Conservation (phyloP, 2,888 invertebrate species). For the Ichneumoninae sp. region DNA sequence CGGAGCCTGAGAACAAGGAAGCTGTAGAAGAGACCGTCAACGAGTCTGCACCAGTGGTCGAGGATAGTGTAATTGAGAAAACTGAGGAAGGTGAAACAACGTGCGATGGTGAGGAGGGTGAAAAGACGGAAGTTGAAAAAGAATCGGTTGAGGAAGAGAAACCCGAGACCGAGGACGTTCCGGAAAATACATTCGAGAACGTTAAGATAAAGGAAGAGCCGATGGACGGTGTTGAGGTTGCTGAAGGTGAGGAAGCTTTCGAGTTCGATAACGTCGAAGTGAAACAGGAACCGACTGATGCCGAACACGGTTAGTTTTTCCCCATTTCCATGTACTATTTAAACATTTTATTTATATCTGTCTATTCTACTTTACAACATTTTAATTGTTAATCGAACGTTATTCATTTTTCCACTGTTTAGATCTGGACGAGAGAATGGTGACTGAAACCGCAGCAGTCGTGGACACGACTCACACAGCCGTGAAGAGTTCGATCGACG, state of each 20-base stretch:
- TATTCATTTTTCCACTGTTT: slow-evolving; percentile 8
- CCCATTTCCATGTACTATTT: slow-evolving; percentile 1
- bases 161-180: slow-evolving; percentile 78
- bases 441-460: slow-evolving; percentile 81
- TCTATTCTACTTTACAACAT: background rate
- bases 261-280: slow-evolving; percentile 74
- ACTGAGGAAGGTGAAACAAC: slow-evolving; percentile 55
- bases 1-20: slow-evolving; percentile 54
- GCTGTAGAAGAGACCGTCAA: slow-evolving; percentile 64
- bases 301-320: slow-evolving; percentile 77
- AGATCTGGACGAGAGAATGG: slow-evolving; percentile 85
- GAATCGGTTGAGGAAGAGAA: slow-evolving; percentile 86
- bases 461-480: slow-evolving; percentile 86
- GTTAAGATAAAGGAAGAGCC: slow-evolving; percentile 91
- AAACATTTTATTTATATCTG: background rate
- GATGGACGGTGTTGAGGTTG: slow-evolving; percentile 83
- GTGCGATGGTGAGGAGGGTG: slow-evolving; percentile 87
- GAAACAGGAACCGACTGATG: slow-evolving; percentile 79
- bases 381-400: background rate
- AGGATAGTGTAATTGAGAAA: slow-evolving; percentile 32
- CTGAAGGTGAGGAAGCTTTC: slow-evolving; percentile 72
- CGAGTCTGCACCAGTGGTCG: background rate
- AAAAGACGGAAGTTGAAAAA: slow-evolving; percentile 89
- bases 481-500: slow-evolving; percentile 90
- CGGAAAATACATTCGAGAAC: slow-evolving; percentile 74